A percentile compares a stretch with the other conserved stretches of the same genome.
These are phyloP conservation scores for Lampropteryx suffumata DNA, from an alignment of 2,888 invertebrate species.

Conservation along the genomic window DNA sequence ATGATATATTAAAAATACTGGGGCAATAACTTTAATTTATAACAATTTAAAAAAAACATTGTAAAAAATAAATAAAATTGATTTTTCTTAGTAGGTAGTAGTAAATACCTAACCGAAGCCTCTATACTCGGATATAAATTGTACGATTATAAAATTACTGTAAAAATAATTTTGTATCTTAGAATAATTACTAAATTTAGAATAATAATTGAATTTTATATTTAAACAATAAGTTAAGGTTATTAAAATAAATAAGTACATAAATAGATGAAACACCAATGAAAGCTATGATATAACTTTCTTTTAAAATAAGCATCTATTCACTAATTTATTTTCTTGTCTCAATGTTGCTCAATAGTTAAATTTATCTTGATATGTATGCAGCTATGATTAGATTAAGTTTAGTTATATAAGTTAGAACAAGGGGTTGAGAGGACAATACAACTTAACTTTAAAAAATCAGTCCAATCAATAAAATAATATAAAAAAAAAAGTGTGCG, in stretches of 20 bases:
- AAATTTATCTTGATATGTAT: conserved; percentile 39
- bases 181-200: not conserved
- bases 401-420: conserved; percentile 40
- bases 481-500: not conserved
- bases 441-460: not conserved
- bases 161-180: conserved; percentile 9
- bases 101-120: no score
- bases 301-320: conserved; percentile 26
- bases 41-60: no score
- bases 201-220: not conserved
- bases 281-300: conserved; percentile 58
- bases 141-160: not conserved
- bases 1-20: no score
- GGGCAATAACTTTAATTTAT: no score
- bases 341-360: conserved; percentile 63
- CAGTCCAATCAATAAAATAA: not conserved
- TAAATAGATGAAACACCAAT: conserved; percentile 61
- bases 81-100: no score
- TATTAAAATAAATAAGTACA: conserved; percentile 25
- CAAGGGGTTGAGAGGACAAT: conserved; percentile 43
- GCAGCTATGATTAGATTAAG: conserved; percentile 47
- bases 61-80: no score
- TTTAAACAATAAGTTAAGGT: conserved; percentile 3
- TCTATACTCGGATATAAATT: no score
- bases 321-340: conserved; percentile 31